phyloP scores from a whole-genome alignment of 2,888 invertebrate genomes.

The Norana najaformis region DNA sequence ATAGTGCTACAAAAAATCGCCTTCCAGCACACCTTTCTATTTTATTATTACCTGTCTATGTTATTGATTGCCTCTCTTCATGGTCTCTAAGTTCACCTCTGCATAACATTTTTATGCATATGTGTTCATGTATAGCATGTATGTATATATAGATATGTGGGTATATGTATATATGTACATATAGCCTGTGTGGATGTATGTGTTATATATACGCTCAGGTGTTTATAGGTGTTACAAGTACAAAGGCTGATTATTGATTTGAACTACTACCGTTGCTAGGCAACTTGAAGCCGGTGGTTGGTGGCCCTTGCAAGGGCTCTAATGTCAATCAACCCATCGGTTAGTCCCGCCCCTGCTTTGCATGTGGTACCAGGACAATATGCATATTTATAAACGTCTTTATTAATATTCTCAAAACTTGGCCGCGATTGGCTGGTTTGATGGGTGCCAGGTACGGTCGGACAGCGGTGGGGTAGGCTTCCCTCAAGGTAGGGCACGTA shows the following conservation, averaged over 20 bases:
- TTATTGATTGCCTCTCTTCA: background rate
- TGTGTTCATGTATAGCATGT: background rate
- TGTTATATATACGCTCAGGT: constrained; percentile 1
- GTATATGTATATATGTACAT: background rate
- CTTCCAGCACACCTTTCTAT: background rate
- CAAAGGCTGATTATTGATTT: constrained; percentile 13
- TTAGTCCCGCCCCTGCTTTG: background rate
- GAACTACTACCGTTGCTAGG: constrained; percentile 5
- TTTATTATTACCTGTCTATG: constrained; percentile 13
- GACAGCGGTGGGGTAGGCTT: background rate
- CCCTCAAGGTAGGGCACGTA: background rate
- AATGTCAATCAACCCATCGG: background rate
- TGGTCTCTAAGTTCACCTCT: background rate
- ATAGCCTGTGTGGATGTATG: no score
- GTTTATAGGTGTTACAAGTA: constrained; percentile 13
- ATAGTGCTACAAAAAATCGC: background rate
- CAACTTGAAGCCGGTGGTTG: background rate
- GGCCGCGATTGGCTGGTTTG: background rate
- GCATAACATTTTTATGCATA: background rate
- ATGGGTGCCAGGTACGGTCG: background rate
- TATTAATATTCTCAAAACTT: background rate
- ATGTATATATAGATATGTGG: background rate
- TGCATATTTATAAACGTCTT: background rate
- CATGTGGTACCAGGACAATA: background rate
- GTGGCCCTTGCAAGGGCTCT: background rate